Evolutionary conservation across 2,797 vertebrate genomes (phyloP).

Genomic region (Notolepis coatsorum): DNA sequence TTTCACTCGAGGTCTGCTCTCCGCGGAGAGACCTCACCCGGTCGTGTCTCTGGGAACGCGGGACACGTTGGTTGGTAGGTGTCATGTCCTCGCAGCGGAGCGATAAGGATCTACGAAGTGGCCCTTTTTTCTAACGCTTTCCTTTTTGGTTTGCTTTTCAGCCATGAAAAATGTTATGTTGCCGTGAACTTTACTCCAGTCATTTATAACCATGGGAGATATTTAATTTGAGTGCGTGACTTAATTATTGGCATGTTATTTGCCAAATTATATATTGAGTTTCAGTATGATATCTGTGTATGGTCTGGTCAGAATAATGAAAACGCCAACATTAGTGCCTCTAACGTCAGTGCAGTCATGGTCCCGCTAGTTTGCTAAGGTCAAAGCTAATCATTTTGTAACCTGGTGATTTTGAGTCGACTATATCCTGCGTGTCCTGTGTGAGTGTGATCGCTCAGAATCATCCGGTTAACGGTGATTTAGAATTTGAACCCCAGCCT

Average conservation of each 20-base stretch:
- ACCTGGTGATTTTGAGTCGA: background rate
- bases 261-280: background rate
- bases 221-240: background rate
- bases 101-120: too few relatives aligned
- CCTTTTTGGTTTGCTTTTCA: background rate
- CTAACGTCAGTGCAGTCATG: background rate
- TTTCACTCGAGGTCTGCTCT: too few relatives aligned
- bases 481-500: too few relatives aligned
- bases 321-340: background rate
- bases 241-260: background rate
- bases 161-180: background rate
- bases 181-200: background rate
- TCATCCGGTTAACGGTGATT: too few relatives aligned
- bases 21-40: too few relatives aligned
- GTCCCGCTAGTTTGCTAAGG: background rate
- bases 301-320: background rate
- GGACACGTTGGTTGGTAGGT: too few relatives aligned
- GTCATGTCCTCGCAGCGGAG: too few relatives aligned
- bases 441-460: background rate
- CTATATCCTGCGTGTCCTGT: background rate
- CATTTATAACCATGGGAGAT: background rate
- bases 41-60: too few relatives aligned
- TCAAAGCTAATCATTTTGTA: background rate
- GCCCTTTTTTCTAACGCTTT: background rate
- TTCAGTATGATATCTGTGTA: background rate